Evolutionary conservation across 2,797 vertebrate species (phyloP), one percentile per base, ranked within the genome.

Genomic region (Crocidura indochinensis): DNA sequence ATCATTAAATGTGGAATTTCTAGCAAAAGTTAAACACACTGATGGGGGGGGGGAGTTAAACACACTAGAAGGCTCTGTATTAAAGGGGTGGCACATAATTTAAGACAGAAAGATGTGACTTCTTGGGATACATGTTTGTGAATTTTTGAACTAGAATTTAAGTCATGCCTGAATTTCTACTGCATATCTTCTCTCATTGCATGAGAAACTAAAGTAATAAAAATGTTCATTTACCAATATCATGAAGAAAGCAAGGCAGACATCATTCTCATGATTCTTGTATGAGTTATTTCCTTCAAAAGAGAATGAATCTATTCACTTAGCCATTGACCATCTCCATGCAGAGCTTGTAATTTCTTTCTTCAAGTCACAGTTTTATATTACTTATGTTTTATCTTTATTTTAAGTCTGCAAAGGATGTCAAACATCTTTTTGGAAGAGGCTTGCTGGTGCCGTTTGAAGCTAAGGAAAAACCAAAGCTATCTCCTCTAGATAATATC

Each of bases 351-450:
- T 81, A 79, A 88, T 51, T 77, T 65, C 75, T 65, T 10, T 77
- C 90, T 90, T 93, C 22, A 38, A 49, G n/a, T 31, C 47, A 77
- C 31, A 46, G 6, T 76, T 72, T 80, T 68, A 47, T 60, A 60
- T 20, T n/a, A 64, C 53, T 24, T 38, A 38, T 67, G 12, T 62
- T 53, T 6, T 20, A 3, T 38, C 46, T 84, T 20, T 71, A 24
- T 44, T 81, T 2, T 11, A 12, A 64, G 29, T 60, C 5, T 80
- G 11, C 20, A 83, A 60, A 90, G 26, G 12, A 53, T 24, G 4
- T 47, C 46, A 91, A 47, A 47, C 10, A 56, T 73, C 10, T 60
- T 60, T 60, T 60, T 20, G 75, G 14, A 90, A 31, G 89, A 69
- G 75, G 3, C 11, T 46, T 46, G 27, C 2, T 19, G 6, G 22